phyloP scores from a whole-genome alignment of 2,888 invertebrate species.

The Rhagonycha lutea region DNA sequence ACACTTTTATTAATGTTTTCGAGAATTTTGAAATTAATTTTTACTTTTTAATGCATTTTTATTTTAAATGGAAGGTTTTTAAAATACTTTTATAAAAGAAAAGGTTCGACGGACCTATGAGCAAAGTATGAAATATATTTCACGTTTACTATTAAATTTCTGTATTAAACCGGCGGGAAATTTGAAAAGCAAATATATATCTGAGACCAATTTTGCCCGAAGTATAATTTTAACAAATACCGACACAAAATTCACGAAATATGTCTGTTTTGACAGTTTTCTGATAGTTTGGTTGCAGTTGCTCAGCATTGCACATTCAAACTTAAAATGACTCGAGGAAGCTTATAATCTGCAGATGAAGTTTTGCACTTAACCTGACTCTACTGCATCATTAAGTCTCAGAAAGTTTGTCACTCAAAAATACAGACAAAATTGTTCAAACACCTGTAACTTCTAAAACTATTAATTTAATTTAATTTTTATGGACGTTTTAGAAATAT shows the following conservation, averaged over 20 bases:
- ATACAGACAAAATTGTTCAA: not conserved
- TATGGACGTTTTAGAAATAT: not conserved
- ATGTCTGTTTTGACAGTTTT: not conserved
- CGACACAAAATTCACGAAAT: not conserved
- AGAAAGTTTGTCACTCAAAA: not conserved
- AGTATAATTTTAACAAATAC: not conserved
- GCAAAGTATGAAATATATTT: too few species aligned
- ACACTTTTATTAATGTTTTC: too few species aligned
- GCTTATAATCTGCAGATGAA: not conserved
- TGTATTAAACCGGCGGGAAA: not conserved
- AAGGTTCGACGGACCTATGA: too few species aligned
- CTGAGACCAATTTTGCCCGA: not conserved
- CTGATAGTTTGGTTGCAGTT: not conserved
- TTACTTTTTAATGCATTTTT: too few species aligned
- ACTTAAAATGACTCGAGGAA: not conserved
- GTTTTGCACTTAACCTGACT: not conserved
- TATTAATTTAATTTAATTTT: not conserved
- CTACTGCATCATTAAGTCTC: not conserved
- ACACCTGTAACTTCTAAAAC: not conserved
- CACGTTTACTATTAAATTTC: too few species aligned
- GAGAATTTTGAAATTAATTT: too few species aligned
- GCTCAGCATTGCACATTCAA: not conserved
- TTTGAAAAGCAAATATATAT: not conserved
- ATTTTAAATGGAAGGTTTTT: too few species aligned
- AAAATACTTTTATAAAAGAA: too few species aligned